A percentile compares a stretch with the other conserved stretches of the same genome.
phyloP scores from a whole-genome alignment of 2,888 invertebrate species.

The Andrena trimmerana region DNA sequence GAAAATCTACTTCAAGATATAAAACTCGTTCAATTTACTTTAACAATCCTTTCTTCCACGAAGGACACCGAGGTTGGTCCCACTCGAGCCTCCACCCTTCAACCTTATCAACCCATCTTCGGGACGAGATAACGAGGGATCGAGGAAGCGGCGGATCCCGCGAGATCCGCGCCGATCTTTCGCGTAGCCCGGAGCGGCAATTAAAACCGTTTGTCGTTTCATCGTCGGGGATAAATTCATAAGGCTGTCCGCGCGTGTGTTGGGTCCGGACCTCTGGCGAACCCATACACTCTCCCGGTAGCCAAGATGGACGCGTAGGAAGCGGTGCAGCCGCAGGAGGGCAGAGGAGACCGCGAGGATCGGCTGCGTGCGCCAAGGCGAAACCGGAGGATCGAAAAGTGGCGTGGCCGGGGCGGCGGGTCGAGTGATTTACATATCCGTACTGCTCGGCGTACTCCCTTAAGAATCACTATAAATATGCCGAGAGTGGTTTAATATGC shows the following conservation, averaged over 20 bases:
- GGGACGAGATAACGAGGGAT: slow-evolving; percentile 49
- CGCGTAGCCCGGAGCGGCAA: slow-evolving; percentile 76
- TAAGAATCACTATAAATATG: slow-evolving; percentile 80
- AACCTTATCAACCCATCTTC: slow-evolving; percentile 21
- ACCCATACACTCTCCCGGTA: slow-evolving; percentile 24
- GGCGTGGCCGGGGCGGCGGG: slow-evolving; percentile 38
- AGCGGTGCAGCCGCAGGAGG: slow-evolving; percentile 12
- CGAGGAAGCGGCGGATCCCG: slow-evolving; percentile 42
- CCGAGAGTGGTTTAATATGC: slow-evolving; percentile 80
- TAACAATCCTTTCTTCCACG: neutral
- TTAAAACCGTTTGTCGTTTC: slow-evolving; percentile 80
- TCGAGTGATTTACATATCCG: slow-evolving; percentile 77
- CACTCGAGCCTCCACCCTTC: neutral
- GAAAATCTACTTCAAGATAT: no score
- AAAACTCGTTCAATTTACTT: no score
- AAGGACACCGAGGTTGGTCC: neutral
- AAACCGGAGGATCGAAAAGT: slow-evolving; percentile 34
- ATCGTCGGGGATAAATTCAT: slow-evolving; percentile 77
- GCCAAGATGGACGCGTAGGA: slow-evolving; percentile 30
- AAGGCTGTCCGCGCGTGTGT: slow-evolving; percentile 56
- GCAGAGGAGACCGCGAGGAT: slow-evolving; percentile 23
- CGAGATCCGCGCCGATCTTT: slow-evolving; percentile 43
- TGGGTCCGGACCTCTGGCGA: neutral
- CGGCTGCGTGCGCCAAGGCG: slow-evolving; percentile 18
- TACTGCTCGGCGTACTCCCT: slow-evolving; percentile 65